Conservation (phyloP, 1,140 invertebrate species). For the Drosophila nasuta region DNA sequence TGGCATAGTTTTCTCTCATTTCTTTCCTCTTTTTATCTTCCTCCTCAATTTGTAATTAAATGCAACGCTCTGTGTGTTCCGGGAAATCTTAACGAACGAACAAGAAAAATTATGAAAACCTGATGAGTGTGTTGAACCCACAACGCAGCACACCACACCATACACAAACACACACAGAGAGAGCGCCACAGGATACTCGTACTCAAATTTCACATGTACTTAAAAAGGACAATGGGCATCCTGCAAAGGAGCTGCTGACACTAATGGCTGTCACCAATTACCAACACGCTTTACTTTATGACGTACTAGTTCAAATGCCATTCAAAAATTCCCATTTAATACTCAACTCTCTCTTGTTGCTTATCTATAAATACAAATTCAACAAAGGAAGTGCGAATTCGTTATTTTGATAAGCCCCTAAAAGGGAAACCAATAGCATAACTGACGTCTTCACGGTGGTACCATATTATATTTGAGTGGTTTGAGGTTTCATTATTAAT, state of each 20-base stretch:
- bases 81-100: conserved; percentile 30
- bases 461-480: background rate
- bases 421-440: background rate
- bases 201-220: conserved; percentile 21
- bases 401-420: background rate
- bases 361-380: conserved; percentile 10
- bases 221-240: background rate
- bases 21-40: conserved; percentile 26
- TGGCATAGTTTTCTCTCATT: conserved; percentile 21
- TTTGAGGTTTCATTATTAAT: conserved; percentile 8
- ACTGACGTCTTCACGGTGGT: background rate
- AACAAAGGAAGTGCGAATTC: conserved; percentile 1
- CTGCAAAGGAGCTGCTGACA: conserved; percentile 25
- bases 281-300: conserved; percentile 5
- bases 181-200: conserved; percentile 21
- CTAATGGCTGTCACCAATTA: conserved; percentile 37
- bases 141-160: background rate
- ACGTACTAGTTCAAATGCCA: conserved; percentile 19
- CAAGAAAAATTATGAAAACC: conserved; percentile 39
- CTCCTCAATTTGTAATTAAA: conserved; percentile 50
- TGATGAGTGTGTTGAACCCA: conserved; percentile 41
- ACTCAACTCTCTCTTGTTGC: background rate
- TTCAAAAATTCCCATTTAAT: background rate
- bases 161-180: background rate
- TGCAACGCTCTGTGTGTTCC: conserved; percentile 41